A percentile compares a stretch with the other conserved stretches of the same genome.
Conservation (phyloP, 2,888 invertebrate species). For the Cerceris rybyensis region DNA sequence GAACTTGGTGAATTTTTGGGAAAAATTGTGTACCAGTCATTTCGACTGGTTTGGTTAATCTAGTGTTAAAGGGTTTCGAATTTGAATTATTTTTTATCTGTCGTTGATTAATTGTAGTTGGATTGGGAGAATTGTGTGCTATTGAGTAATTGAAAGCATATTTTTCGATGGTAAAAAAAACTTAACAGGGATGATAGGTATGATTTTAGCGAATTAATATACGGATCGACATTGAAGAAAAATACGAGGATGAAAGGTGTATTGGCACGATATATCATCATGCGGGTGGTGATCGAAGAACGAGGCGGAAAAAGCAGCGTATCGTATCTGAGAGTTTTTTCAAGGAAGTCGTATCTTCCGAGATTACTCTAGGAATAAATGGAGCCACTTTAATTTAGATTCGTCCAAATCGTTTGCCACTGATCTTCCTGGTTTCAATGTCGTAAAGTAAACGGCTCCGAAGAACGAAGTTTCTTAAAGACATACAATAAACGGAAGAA, state of each 20-base stretch:
- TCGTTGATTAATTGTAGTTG: too few relatives aligned
- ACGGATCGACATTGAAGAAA: constrained; percentile 31
- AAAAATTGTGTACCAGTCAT: too few relatives aligned
- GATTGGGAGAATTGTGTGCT: too few relatives aligned
- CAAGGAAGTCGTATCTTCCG: not conserved
- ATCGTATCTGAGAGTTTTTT: constrained; percentile 8
- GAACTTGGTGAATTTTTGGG: too few relatives aligned
- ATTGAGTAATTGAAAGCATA: too few relatives aligned
- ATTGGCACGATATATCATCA: constrained; percentile 4
- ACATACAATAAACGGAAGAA: too few relatives aligned
- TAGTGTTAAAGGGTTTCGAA: too few relatives aligned
- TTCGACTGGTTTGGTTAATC: too few relatives aligned
- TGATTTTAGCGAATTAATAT: not conserved
- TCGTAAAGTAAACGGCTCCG: too few relatives aligned
- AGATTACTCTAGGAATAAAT: not conserved
- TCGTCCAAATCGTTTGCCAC: not conserved
- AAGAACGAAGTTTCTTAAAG: not conserved
- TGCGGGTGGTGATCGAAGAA: not conserved
- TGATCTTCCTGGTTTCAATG: not conserved
- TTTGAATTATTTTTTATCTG: too few relatives aligned
- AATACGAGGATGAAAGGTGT: constrained; percentile 21
- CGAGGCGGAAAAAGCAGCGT: constrained; percentile 1
- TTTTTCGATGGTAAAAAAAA: too few relatives aligned
- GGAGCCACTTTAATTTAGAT: not conserved
- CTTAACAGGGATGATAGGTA: too few relatives aligned